Base-by-base conservation (phyloP, 2,113 vertebrate species). In the Acanthisitta chloris region DNA sequence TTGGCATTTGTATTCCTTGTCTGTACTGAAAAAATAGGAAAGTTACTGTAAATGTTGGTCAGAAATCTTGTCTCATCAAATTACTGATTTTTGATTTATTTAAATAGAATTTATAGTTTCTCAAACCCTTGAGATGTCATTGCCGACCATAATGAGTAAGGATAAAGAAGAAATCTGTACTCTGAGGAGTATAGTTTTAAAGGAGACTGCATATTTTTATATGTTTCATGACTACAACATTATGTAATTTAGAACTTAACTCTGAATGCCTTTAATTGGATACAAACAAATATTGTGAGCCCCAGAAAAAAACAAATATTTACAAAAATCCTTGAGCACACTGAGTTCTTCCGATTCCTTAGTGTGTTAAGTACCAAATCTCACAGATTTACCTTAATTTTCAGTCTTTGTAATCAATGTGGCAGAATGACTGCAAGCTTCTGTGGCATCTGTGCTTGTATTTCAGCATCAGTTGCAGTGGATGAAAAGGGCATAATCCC, bases 401-500 rank as follows among this genome's bases (percentile, higher is more conserved):
- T 76, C 31, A 87, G 31, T 54, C 26, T 84, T 73, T 54, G 20
- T 78, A 71, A 59, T 67, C 54, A 61, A 29, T 34, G 40, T 7
- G 4, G 20, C 17, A 69, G 74, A 52, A 69, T 70, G 23, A 42
- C 49, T 93, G 20, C 29, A 62, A 43, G 18, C 58, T 66, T 82
- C 42, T 51, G 14, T 83, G 57, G 66, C 46, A 71, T 88, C 76
- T 91, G 73, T 98, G 62, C 86, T 96, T 97, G 24, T 83, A 88
- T 96, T 97, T 94, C 88, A 98, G 98, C 97, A 61, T 98, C 98
- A n/a, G 54, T 97, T 88, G 90, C 96, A 92, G 99, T 98, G 59
- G 96, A 98, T 94, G 98, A 99, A 58, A 98, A 98, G 59, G 99
- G 99, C 62, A 99, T 99, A 67, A 98, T 99, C 89, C 98, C 98